phyloP scores from a whole-genome alignment of 2,888 invertebrate genomes.

The Osedax fenrisi region DNA sequence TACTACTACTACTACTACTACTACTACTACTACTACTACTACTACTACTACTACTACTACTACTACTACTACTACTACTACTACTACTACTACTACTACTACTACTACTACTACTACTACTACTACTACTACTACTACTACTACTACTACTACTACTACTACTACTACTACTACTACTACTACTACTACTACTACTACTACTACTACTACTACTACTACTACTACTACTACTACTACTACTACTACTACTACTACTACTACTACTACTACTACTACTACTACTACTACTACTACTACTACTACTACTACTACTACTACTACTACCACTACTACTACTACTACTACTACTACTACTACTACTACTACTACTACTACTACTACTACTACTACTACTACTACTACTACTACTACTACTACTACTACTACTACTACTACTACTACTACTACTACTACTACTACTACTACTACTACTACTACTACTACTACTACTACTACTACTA shows the following conservation, averaged over 20 bases:
- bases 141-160: neutral
- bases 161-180: neutral
- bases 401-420: conserved; percentile 1
- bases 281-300: neutral
- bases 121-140: neutral
- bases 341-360: no score
- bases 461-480: neutral
- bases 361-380: conserved; percentile 3
- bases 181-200: neutral
- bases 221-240: neutral
- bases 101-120: neutral
- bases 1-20: neutral
- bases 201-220: neutral
- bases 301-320: neutral
- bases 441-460: neutral
- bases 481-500: neutral
- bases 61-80: neutral
- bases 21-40: neutral
- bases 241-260: neutral
- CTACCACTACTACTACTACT: no score
- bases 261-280: neutral
- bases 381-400: conserved; percentile 5
- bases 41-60: neutral
- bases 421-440: conserved; percentile 1
- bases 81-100: neutral